These are phyloP conservation scores for Cossypha heuglini DNA, from an alignment of 2,797 vertebrate species.

Conservation along the genomic window DNA sequence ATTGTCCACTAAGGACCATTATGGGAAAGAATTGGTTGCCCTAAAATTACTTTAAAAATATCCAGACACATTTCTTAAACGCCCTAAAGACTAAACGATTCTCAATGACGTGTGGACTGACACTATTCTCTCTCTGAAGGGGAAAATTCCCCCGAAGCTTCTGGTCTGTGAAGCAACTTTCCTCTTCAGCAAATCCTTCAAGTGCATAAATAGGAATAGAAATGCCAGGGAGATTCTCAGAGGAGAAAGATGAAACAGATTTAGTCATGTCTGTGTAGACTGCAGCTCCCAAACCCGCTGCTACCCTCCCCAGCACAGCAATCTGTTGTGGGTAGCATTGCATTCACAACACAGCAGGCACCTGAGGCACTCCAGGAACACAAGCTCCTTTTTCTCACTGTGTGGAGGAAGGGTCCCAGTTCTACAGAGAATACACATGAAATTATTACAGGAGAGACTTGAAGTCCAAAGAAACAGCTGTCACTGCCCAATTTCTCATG, in stretches of 20 bases:
- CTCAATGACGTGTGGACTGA: background rate
- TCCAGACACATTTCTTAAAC: background rate
- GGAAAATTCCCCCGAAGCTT: background rate
- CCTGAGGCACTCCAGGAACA: background rate
- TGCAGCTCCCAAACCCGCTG: background rate
- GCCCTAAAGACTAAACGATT: background rate
- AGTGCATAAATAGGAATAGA: rapidly evolving
- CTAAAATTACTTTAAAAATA: background rate
- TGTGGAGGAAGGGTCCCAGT: background rate
- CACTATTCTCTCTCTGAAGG: background rate
- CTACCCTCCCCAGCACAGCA: background rate
- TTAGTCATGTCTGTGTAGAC: background rate
- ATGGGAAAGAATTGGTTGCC: background rate
- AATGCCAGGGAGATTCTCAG: background rate
- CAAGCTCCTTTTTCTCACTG: background rate
- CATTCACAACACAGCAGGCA: background rate
- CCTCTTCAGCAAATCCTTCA: background rate
- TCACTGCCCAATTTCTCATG: background rate
- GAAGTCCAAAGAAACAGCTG: background rate
- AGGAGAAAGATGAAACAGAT: background rate
- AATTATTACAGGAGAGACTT: background rate
- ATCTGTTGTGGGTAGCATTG: background rate
- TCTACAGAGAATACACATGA: background rate
- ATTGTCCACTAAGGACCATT: background rate
- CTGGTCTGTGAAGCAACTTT: background rate